Percentiles rank a stretch among this genome's conserved stretches.
phyloP scores from a whole-genome alignment of 1,140 invertebrate species.

The Conopomorpha cramerella region DNA sequence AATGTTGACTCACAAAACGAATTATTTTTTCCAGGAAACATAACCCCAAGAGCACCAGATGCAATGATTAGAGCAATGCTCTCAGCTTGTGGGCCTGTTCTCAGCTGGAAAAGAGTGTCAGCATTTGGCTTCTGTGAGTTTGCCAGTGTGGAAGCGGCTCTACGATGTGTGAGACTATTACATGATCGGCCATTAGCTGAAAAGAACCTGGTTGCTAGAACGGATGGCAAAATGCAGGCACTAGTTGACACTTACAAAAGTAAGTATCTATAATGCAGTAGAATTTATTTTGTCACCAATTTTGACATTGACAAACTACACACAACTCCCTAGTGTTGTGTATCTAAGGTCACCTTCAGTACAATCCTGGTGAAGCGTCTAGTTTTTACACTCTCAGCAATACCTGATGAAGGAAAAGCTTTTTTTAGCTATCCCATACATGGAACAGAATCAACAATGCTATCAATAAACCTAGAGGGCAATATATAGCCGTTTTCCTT shows the following conservation, averaged over 20 bases:
- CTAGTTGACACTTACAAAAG: slow-evolving; percentile 93
- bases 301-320: too few relatives aligned
- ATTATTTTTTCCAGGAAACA: slow-evolving; percentile 85
- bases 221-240: slow-evolving; percentile 97
- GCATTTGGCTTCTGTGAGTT: slow-evolving; percentile 98
- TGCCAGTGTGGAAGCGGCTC: slow-evolving; percentile 92
- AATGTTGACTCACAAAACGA: too few relatives aligned
- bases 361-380: background rate
- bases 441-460: too few relatives aligned
- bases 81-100: slow-evolving; percentile 87
- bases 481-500: too few relatives aligned
- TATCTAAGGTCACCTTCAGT: background rate
- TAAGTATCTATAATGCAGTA: slow-evolving; percentile 22
- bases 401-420: too few relatives aligned
- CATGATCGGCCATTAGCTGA: slow-evolving; percentile 94
- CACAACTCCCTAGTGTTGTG: too few relatives aligned
- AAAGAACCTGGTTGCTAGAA: slow-evolving; percentile 93
- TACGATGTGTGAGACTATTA: slow-evolving; percentile 90
- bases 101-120: slow-evolving; percentile 97
- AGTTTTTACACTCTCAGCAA: background rate
- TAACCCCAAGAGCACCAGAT: slow-evolving; percentile 93
- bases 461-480: too few relatives aligned
- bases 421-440: too few relatives aligned
- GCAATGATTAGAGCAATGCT: slow-evolving; percentile 92
- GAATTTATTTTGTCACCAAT: background rate